These are phyloP conservation scores for Sterna hirundo DNA, from an alignment of 2,113 vertebrate genomes.

Conservation along the genomic window DNA sequence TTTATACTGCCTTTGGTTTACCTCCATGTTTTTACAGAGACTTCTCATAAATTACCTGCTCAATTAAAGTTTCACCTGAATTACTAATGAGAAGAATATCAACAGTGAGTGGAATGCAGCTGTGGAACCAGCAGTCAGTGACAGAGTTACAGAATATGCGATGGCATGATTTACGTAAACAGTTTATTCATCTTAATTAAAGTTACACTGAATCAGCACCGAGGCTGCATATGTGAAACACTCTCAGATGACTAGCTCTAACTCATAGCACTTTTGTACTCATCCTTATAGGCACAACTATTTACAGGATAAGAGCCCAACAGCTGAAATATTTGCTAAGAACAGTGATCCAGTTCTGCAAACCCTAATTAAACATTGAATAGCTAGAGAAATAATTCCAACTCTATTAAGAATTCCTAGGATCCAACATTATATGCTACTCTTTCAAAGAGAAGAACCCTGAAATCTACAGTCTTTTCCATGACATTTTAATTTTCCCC, in stretches of 20 bases:
- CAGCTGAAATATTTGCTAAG: not conserved
- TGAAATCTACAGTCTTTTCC: not conserved
- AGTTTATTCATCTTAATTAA: not conserved
- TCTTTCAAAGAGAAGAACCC: not conserved
- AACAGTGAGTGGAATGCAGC: not conserved
- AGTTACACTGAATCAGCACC: slow-evolving; percentile 1
- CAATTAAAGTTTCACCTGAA: not conserved
- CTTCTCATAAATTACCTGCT: not conserved
- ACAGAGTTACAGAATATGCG: not conserved
- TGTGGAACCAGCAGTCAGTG: not conserved
- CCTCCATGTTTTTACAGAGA: not conserved
- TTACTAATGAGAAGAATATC: slow-evolving; percentile 16
- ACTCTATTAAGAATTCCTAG: not conserved
- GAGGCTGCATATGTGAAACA: not conserved
- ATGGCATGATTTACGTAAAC: not conserved
- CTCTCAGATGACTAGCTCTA: not conserved
- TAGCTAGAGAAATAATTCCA: not conserved
- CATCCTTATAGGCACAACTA: not conserved
- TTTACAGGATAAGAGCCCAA: not conserved
- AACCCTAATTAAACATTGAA: not conserved
- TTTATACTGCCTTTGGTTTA: not conserved
- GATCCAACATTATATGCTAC: not conserved
- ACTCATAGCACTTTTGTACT: not conserved
- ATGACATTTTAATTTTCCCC: not conserved
- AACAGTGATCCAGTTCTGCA: not conserved